phyloP scores from a whole-genome alignment of 2,888 invertebrate genomes.

The Athripsodes cinereus region DNA sequence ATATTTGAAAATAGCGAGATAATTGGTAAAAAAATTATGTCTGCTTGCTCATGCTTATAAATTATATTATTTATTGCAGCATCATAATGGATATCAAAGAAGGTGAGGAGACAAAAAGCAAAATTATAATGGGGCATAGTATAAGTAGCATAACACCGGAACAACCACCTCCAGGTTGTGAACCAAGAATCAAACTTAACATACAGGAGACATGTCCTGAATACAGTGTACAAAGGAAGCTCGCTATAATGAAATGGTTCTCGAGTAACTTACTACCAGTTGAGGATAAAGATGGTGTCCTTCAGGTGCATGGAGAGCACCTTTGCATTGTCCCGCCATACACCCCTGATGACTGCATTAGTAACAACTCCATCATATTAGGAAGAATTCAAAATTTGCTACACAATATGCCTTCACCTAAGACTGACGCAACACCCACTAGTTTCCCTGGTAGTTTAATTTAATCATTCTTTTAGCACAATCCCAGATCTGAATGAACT shows the following conservation, averaged over 20 bases:
- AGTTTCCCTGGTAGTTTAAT: too few relatives aligned
- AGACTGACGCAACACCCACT: not conserved
- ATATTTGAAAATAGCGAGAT: too few relatives aligned
- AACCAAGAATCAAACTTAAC: not conserved
- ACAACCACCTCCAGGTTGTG: conserved; percentile 11
- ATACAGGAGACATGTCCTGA: not conserved
- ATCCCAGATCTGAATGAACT: too few relatives aligned
- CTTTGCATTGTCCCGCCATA: conserved; percentile 22
- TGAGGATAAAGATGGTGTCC: conserved; percentile 16
- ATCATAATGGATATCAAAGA: conserved; percentile 13
- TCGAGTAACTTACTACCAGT: conserved; percentile 23
- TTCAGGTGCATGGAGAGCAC: conserved; percentile 20
- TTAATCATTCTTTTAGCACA: too few relatives aligned
- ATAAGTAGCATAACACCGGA: conserved; percentile 10
- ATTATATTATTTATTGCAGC: conserved; percentile 16
- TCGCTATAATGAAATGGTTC: conserved; percentile 19
- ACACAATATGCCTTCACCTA: conserved; percentile 20
- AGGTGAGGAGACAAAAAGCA: not conserved
- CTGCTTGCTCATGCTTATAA: too few relatives aligned
- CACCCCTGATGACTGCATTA: conserved; percentile 19
- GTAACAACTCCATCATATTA: conserved; percentile 24
- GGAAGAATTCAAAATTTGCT: conserved; percentile 25
- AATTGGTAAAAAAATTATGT: too few relatives aligned
- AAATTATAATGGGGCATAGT: conserved; percentile 17
- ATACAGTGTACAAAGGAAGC: conserved; percentile 11